Base-by-base conservation (phyloP, 2,797 vertebrate genomes). In the Botia almorhae region DNA sequence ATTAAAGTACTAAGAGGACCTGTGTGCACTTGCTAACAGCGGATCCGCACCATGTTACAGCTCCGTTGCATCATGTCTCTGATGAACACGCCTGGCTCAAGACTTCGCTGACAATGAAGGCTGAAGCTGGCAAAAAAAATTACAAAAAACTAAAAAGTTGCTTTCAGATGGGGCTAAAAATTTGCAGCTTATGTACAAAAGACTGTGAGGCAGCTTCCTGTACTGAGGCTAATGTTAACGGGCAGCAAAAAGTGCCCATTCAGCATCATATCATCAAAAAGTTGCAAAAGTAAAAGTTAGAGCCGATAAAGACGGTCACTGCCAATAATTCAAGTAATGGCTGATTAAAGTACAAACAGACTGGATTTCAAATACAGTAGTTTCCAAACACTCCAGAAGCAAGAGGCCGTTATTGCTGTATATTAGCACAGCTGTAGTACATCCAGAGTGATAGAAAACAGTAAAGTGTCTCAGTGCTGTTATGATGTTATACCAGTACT, bases 41-140 rank as follows among this genome's bases (percentile, higher is more conserved):
- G 87, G 92, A 93, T 94, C 91, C 93, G 91, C 92, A 91, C 92
- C 89, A 89, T 93, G 91, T 95, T 95, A 92, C 94, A 94, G 91
- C 89, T 84, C 23, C 85, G 91, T 95, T 94, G 93, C 94, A 95
- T 95, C 93, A 95, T 93, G 91, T 88, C 92, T 89, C 91, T 90
- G 91, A 92, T 92, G 93, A 93, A 78, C 83, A 76, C 82, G 90
- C 89, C 88, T 85, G 90, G 91, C 92, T 92, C 91, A 89, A 91
- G 92, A 93, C 93, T 94, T 94, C 91, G 91, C 93, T 93, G 94
- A 94, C 93, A 93, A 93, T 91, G 91, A 94, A 92, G 90, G 91
- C 93, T 93, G 92, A 93, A 94, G 91, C 92, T 93, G 91, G 92
- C 90, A 93, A 93, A 94, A 94, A 26, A 92, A 91, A 90, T 87